Percentiles rank a stretch among this genome's conserved stretches.
Evolutionary conservation across 2,113 vertebrate genomes (phyloP).

Genomic region (Murina feae): DNA sequence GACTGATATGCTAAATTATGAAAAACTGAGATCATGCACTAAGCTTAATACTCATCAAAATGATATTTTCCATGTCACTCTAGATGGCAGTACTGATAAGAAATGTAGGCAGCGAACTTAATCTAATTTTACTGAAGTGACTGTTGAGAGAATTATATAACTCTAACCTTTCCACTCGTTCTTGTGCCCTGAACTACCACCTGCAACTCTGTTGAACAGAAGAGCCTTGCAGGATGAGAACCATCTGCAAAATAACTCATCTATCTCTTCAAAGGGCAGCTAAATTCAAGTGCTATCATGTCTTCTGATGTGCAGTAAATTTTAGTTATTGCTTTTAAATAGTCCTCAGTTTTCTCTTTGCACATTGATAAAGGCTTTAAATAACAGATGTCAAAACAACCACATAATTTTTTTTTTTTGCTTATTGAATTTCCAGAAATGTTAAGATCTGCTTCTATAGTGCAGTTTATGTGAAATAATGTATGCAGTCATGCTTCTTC

Average conservation of each 20-base stretch:
- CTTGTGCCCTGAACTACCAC: constrained; percentile 74
- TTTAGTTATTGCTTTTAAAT: constrained; percentile 78
- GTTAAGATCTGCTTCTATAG: constrained; percentile 53
- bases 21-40: neutral
- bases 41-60: neutral
- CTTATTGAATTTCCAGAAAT: constrained; percentile 68
- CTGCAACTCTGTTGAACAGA: constrained; percentile 76
- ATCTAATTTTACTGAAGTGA: constrained; percentile 70
- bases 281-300: constrained; percentile 76
- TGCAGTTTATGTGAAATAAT: constrained; percentile 47
- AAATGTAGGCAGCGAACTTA: constrained; percentile 40
- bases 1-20: neutral
- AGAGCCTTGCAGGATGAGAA: constrained; percentile 74
- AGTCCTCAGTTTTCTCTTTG: constrained; percentile 75
- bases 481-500: constrained; percentile 50
- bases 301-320: constrained; percentile 76
- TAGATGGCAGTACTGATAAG: constrained; percentile 78
- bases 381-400: constrained; percentile 77
- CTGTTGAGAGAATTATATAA: constrained; percentile 61
- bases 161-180: constrained; percentile 75
- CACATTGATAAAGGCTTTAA: constrained; percentile 75
- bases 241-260: constrained; percentile 81
- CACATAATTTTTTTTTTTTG: constrained; percentile 61
- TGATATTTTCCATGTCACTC: constrained; percentile 37
- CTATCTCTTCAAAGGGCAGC: constrained; percentile 74